These are phyloP conservation scores for Pagetopsis macropterus DNA, from an alignment of 2,797 vertebrate genomes.

Conservation along the genomic window DNA sequence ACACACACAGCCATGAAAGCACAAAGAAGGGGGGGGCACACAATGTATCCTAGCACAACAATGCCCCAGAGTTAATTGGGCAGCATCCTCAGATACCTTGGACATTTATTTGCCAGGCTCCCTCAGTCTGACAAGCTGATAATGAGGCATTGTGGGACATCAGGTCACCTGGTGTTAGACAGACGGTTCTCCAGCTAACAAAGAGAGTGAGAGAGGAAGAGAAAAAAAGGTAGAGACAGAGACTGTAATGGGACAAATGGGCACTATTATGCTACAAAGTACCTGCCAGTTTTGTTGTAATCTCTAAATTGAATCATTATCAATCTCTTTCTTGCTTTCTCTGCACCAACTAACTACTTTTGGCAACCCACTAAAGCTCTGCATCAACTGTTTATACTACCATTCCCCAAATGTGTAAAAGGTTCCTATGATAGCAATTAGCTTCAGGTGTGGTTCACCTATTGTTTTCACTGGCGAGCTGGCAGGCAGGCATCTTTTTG, in stretches of 20 bases:
- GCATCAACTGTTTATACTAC: slow-evolving; percentile 2
- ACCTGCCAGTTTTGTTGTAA: slow-evolving; percentile 80
- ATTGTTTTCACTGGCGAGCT: slow-evolving; percentile 27
- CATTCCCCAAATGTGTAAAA: slow-evolving; percentile 2
- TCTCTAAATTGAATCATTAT: slow-evolving; percentile 70
- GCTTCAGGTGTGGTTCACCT: slow-evolving; percentile 62
- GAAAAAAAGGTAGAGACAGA: slow-evolving; percentile 29
- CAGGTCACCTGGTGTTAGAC: slow-evolving; percentile 65
- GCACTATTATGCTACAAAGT: slow-evolving; percentile 81
- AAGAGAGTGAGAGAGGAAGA: slow-evolving; percentile 47
- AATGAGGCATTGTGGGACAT: slow-evolving; percentile 81
- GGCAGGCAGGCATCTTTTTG: not conserved
- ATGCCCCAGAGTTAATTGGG: slow-evolving; percentile 72
- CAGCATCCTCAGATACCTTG: slow-evolving; percentile 53
- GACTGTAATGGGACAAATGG: slow-evolving; percentile 68
- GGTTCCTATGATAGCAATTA: slow-evolving; percentile 47
- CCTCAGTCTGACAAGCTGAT: slow-evolving; percentile 78
- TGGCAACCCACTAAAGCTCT: not conserved
- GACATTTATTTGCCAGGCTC: slow-evolving; percentile 75
- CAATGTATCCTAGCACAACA: slow-evolving; percentile 66
- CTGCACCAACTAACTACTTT: not conserved
- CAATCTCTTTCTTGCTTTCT: slow-evolving; percentile 37
- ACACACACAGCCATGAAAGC: slow-evolving; percentile 29
- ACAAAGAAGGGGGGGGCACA: not conserved
- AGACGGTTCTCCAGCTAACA: slow-evolving; percentile 60